These are phyloP conservation scores for Hypercompe scribonia DNA, from an alignment of 2,888 invertebrate species.

Conservation along the genomic window DNA sequence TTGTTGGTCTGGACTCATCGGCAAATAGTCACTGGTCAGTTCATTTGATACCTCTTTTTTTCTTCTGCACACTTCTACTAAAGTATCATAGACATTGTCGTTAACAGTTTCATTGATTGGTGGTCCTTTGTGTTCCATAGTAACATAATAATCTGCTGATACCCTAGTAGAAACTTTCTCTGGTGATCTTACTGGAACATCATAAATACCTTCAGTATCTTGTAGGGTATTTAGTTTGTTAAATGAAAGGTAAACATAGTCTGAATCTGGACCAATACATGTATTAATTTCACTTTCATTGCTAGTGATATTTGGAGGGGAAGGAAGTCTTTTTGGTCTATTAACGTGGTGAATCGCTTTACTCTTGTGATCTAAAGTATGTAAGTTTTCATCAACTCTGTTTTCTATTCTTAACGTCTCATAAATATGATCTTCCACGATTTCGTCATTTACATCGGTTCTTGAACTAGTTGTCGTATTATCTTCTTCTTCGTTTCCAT, in stretches of 20 bases:
- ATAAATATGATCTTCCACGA: conserved; percentile 87
- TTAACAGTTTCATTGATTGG: conserved; percentile 63
- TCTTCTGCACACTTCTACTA: conserved; percentile 76
- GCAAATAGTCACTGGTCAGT: conserved; percentile 73
- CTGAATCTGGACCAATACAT: conserved; percentile 76
- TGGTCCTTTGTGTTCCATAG: conserved; percentile 70
- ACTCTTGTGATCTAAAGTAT: conserved; percentile 67
- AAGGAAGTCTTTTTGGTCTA: conserved; percentile 72
- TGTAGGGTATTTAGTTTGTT: conserved; percentile 70
- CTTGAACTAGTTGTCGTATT: conserved; percentile 50
- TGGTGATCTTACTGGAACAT: conserved; percentile 76
- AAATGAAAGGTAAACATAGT: conserved; percentile 83
- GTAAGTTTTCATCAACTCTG: conserved; percentile 66
- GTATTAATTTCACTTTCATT: conserved; percentile 59
- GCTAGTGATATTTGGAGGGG: conserved; percentile 64
- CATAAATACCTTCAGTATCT: conserved; percentile 76
- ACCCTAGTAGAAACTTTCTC: conserved; percentile 62
- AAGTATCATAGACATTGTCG: conserved; percentile 76
- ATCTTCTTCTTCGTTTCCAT: conserved; percentile 53
- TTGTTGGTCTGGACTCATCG: conserved; percentile 78
- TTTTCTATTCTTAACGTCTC: conserved; percentile 85
- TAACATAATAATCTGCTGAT: conserved; percentile 71
- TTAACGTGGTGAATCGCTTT: conserved; percentile 70
- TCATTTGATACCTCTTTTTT: conserved; percentile 69
- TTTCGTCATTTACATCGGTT: conserved; percentile 59